A percentile compares a stretch with the other conserved stretches of the same genome.
Evolutionary conservation across 2,888 invertebrate species (phyloP).

Genomic region (Eupithecia subumbrata): DNA sequence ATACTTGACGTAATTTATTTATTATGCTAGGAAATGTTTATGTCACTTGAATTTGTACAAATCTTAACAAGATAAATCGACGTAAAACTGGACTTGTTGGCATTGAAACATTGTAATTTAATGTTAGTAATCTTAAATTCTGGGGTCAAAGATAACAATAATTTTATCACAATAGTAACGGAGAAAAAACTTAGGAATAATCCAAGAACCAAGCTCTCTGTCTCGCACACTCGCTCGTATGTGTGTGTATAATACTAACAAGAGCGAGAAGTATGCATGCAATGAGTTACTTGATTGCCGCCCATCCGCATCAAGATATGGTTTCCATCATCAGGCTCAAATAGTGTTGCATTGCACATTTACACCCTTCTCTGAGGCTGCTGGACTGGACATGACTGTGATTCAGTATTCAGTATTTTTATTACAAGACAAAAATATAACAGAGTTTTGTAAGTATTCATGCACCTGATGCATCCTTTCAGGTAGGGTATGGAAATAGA

Average conservation of each 20-base stretch:
- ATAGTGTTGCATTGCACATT: background rate
- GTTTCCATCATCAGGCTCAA: background rate
- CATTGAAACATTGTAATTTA: background rate
- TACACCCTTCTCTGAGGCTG: background rate
- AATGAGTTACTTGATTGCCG: constrained; percentile 58
- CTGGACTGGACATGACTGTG: background rate
- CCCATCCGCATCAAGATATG: constrained; percentile 64
- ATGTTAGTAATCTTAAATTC: constrained; percentile 42
- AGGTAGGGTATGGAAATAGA: too few relatives aligned
- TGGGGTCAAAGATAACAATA: constrained; percentile 66
- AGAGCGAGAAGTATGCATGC: constrained; percentile 56
- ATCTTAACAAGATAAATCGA: constrained; percentile 6
- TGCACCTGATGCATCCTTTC: too few relatives aligned
- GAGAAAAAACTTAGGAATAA: constrained; percentile 43
- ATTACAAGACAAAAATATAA: too few relatives aligned
- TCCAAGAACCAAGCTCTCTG: constrained; percentile 31
- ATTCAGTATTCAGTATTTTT: background rate
- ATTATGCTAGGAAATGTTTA: constrained; percentile 26
- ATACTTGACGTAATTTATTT: constrained; percentile 36
- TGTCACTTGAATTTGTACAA: constrained; percentile 10
- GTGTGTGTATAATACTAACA: constrained; percentile 38
- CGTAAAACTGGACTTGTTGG: constrained; percentile 8
- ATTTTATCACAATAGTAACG: constrained; percentile 55
- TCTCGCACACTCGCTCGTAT: constrained; percentile 55
- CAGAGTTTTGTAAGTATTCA: too few relatives aligned